phyloP scores from a whole-genome alignment of 37 sponge, comb jelly and placozoan genomes.

The Chondrosia reniformis region DNA sequence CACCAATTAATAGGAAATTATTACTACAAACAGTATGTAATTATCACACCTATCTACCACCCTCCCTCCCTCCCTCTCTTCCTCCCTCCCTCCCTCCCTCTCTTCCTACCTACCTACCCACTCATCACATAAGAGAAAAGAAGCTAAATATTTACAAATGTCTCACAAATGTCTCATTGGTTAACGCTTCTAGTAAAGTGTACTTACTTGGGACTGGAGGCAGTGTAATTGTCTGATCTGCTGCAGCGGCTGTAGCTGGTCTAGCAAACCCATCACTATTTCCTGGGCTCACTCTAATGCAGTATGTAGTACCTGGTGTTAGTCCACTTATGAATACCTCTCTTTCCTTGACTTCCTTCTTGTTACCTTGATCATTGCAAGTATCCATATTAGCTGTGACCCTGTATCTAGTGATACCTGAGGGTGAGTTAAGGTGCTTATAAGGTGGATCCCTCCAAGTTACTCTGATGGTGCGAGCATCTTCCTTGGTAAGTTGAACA shows the following conservation, averaged over 20 bases:
- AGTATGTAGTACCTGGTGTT: not conserved
- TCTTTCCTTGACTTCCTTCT: not conserved
- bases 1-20: too few relatives aligned
- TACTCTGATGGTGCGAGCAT: not conserved
- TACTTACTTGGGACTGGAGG: too few relatives aligned
- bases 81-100: too few relatives aligned
- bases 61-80: too few relatives aligned
- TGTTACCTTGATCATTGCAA: not conserved
- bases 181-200: too few relatives aligned
- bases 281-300: not conserved
- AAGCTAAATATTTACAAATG: too few relatives aligned
- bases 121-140: too few relatives aligned
- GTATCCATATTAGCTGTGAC: not conserved
- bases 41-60: too few relatives aligned
- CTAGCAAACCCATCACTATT: not conserved
- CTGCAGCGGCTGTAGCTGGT: not conserved
- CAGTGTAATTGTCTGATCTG: too few relatives aligned
- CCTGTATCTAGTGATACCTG: not conserved
- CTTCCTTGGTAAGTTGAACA: not conserved
- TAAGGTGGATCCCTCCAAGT: constrained; percentile 3
- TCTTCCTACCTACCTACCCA: too few relatives aligned
- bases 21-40: too few relatives aligned
- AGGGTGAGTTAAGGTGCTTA: not conserved
- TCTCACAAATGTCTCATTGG: too few relatives aligned
- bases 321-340: not conserved